These are phyloP conservation scores for Dasysyrphus albostriatus DNA, from an alignment of 2,888 invertebrate species.

Conservation along the genomic window DNA sequence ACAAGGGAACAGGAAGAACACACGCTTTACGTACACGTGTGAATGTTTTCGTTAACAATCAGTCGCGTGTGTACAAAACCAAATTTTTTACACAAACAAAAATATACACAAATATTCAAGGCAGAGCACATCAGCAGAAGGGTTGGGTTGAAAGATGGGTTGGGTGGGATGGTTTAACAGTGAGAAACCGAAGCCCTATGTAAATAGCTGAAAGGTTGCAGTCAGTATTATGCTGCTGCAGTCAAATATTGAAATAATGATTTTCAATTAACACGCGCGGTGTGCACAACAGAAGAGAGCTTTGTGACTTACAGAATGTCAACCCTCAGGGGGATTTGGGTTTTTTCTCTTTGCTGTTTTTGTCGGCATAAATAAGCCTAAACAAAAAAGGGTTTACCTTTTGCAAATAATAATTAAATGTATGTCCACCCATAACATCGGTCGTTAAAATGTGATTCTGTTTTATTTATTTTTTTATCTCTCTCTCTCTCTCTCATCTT, in stretches of 20 bases:
- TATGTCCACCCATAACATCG: slow-evolving; percentile 39
- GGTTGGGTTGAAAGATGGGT: not conserved
- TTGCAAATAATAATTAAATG: slow-evolving; percentile 51
- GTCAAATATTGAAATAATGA: slow-evolving; percentile 78
- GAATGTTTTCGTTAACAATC: slow-evolving; percentile 71
- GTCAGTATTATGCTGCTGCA: slow-evolving; percentile 44
- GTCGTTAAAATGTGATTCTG: slow-evolving; percentile 67
- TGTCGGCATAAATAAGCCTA: slow-evolving; percentile 33
- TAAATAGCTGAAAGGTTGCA: slow-evolving; percentile 65
- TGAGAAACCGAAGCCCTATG: slow-evolving; percentile 37
- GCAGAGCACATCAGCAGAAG: not conserved
- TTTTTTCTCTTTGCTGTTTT: not conserved
- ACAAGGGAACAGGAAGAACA: slow-evolving; percentile 21
- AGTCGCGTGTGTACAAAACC: slow-evolving; percentile 72
- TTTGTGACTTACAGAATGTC: slow-evolving; percentile 68
- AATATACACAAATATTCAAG: slow-evolving; percentile 11
- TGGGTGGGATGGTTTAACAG: not conserved
- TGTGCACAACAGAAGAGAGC: slow-evolving; percentile 48
- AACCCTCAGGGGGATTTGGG: slow-evolving; percentile 53
- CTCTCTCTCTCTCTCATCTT: not conserved
- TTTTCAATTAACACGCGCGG: slow-evolving; percentile 78
- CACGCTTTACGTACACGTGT: slow-evolving; percentile 66
- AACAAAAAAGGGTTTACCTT: slow-evolving; percentile 35
- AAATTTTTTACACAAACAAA: slow-evolving; percentile 72
- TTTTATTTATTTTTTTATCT: not conserved